Base-by-base conservation (phyloP, 2,888 invertebrate species). In the Trimorus sp. region DNA sequence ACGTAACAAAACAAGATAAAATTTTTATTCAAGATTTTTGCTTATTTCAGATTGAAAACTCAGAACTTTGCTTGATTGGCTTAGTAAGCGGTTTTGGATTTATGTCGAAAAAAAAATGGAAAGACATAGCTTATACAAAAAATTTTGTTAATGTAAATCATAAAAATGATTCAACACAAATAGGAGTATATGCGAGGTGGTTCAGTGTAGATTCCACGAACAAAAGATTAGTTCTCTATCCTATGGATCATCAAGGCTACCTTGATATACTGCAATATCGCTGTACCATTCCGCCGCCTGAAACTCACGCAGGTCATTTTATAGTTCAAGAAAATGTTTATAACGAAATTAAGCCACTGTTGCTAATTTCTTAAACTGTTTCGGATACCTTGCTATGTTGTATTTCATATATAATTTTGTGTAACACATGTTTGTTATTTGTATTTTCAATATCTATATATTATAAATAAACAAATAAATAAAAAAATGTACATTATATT, bases 261-360 rank as follows among this genome's bases (percentile, higher is more conserved):
- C 38, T 65, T 40, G 16, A 63, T 38, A 49, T 74, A 11, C 12
- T 15, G 7, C 49, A 49, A n/a, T 74, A 74, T 11, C 53, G 58
- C 7, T 9, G 58, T 7, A 74, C 74, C 45, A 74, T 65, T 49
- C 58, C 65, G 16, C 2, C 15, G 1, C 74, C 74, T 40, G 12
- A 4, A 40, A 38, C 51, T 40, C 11, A 11, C 40, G 36, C 51
- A 7, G 53, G 53, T 12, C 37, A 51, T 53, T 65, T 65, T 53
- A 12, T 53, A 11, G 38, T 65, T 15, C 11, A 51, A 7, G 37
- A 63, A 37, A 5, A 16, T 9, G 12, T 60, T 8, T 60, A 12
- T 60, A 14, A 60, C 1, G 3, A 40, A 59, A 59, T 59, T 15
- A 56, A 37, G 37, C 37, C 56, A 8, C 37, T 56, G 38, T 8